These are phyloP conservation scores for Mycalesis mineus DNA, from an alignment of 2,888 invertebrate species.

Conservation along the genomic window DNA sequence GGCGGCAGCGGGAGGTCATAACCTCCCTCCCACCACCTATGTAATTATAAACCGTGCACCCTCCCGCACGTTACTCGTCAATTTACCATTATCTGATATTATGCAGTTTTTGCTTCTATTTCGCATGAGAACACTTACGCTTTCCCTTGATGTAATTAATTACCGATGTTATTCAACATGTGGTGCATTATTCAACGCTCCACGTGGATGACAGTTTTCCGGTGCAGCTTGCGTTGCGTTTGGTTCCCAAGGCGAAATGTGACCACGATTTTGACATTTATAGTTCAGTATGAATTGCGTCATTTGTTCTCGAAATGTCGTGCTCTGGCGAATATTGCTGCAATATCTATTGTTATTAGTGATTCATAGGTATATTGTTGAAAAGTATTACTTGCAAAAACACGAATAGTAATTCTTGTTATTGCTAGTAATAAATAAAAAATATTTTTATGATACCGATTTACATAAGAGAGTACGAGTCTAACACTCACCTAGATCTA, in stretches of 20 bases:
- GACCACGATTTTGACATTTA: slow-evolving; percentile 73
- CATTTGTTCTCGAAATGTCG: slow-evolving; percentile 56
- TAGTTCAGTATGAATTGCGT: slow-evolving; percentile 55
- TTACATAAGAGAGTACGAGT: too few species aligned
- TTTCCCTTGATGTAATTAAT: slow-evolving; percentile 68
- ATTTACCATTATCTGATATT: slow-evolving; percentile 37
- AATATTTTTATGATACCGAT: not conserved
- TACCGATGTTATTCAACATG: slow-evolving; percentile 67
- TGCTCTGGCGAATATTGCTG: slow-evolving; percentile 51
- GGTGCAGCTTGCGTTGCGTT: slow-evolving; percentile 46
- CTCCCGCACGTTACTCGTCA: slow-evolving; percentile 35
- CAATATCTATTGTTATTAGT: slow-evolving; percentile 16
- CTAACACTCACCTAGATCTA: too few species aligned
- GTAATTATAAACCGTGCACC: slow-evolving; percentile 40
- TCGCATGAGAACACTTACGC: slow-evolving; percentile 70
- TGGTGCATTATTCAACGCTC: slow-evolving; percentile 67
- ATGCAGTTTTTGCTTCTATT: slow-evolving; percentile 44
- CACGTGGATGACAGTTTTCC: slow-evolving; percentile 53
- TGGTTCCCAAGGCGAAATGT: slow-evolving; percentile 52
- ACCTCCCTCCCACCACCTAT: slow-evolving; percentile 26
- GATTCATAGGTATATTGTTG: slow-evolving; percentile 1
- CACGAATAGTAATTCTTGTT: too few species aligned
- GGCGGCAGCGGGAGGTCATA: slow-evolving; percentile 32
- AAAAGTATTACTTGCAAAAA: not conserved
- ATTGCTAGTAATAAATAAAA: too few species aligned